These are phyloP conservation scores for Herminia tarsipennalis DNA, from an alignment of 2,888 invertebrate genomes.

Conservation along the genomic window DNA sequence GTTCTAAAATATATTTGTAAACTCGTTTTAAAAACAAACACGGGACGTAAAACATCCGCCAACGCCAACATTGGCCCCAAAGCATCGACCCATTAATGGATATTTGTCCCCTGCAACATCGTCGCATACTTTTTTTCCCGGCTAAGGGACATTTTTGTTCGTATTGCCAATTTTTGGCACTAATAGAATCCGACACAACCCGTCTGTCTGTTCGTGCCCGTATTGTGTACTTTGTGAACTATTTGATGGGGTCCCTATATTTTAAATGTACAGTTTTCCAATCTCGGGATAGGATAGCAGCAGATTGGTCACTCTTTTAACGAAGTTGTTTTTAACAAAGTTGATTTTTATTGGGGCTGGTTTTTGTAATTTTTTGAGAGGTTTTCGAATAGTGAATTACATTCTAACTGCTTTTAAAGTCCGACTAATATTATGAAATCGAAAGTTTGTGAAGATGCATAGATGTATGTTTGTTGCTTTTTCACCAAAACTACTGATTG, in stretches of 20 bases:
- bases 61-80: constrained; percentile 20
- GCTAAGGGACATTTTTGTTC: constrained; percentile 51
- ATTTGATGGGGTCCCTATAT: constrained; percentile 39
- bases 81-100: constrained; percentile 46
- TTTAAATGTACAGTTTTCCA: constrained; percentile 13
- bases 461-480: too few relatives aligned
- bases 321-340: neutral
- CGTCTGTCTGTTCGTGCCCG: constrained; percentile 14
- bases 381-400: too few relatives aligned
- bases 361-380: too few relatives aligned
- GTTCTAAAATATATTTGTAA: neutral
- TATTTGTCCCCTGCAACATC: constrained; percentile 44
- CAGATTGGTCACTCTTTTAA: neutral
- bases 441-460: too few relatives aligned
- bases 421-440: too few relatives aligned
- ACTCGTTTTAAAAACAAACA: neutral
- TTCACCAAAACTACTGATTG: too few relatives aligned
- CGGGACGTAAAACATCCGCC: neutral
- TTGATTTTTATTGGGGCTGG: too few relatives aligned
- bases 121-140: constrained; percentile 42
- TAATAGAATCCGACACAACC: constrained; percentile 52
- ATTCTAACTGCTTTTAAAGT: too few relatives aligned
- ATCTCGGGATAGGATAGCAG: neutral
- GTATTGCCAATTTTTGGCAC: constrained; percentile 57
- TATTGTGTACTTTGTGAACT: constrained; percentile 11